Conservation (phyloP, 2,888 invertebrate species). For the Magallana nippona region DNA sequence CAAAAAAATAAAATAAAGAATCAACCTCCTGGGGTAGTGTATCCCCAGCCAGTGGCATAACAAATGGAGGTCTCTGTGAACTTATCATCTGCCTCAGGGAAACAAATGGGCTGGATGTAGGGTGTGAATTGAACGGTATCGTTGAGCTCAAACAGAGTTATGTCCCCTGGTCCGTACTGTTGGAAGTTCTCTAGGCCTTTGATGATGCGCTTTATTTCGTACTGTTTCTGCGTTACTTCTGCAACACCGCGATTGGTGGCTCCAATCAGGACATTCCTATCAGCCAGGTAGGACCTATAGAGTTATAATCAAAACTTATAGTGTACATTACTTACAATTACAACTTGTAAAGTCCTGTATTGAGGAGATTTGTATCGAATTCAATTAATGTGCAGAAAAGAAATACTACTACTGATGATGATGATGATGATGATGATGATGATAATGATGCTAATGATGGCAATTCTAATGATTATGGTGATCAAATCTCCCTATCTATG, state of each 20-base stretch:
- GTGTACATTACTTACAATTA: no score
- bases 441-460: no score
- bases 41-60: slow-evolving; percentile 69
- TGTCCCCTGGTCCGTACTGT: slow-evolving; percentile 60
- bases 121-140: slow-evolving; percentile 64
- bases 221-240: slow-evolving; percentile 51
- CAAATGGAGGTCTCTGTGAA: slow-evolving; percentile 63
- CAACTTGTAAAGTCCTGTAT: no score
- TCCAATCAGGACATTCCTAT: slow-evolving; percentile 61
- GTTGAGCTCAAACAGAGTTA: slow-evolving; percentile 66
- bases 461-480: no score
- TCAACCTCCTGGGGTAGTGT: slow-evolving; percentile 46
- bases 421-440: no score
- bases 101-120: slow-evolving; percentile 71
- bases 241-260: slow-evolving; percentile 56
- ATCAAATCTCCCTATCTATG: no score
- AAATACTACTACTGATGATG: no score
- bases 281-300: not conserved
- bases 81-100: slow-evolving; percentile 61
- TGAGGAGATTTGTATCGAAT: no score
- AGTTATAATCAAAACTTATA: no score
- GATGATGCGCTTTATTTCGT: slow-evolving; percentile 48
- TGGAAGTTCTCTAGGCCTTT: slow-evolving; percentile 54
- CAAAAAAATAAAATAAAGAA: not conserved
- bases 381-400: no score